These are phyloP conservation scores for Botia almorhae DNA, from an alignment of 2,797 vertebrate genomes.

Conservation along the genomic window DNA sequence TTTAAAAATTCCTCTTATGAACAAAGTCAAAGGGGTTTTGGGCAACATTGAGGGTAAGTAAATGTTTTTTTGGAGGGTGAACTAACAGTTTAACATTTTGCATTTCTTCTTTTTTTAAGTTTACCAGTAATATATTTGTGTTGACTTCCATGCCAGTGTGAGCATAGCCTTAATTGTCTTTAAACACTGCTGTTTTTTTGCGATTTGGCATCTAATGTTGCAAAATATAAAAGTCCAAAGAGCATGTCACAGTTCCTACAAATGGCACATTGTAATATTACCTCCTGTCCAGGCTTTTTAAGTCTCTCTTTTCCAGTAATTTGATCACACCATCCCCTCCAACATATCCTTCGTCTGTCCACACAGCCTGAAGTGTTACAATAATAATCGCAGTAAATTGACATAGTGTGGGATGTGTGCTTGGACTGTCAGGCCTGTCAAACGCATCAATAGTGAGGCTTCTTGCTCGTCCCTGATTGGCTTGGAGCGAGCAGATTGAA, in stretches of 20 bases:
- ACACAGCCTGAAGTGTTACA: conserved; percentile 57
- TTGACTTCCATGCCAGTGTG: too few relatives aligned
- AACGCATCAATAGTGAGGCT: conserved; percentile 62
- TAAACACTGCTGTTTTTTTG: background rate
- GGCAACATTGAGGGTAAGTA: background rate
- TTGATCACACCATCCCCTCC: conserved; percentile 29
- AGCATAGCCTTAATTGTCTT: background rate
- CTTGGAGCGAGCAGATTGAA: background rate
- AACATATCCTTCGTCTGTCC: conserved; percentile 41
- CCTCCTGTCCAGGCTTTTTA: conserved; percentile 33
- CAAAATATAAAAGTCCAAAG: conserved; percentile 30
- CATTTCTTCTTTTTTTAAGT: background rate
- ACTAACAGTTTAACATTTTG: background rate
- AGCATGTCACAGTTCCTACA: conserved; percentile 8
- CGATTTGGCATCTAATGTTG: conserved; percentile 7
- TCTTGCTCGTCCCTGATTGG: conserved; percentile 34
- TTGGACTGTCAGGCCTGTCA: conserved; percentile 38
- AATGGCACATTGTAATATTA: conserved; percentile 30
- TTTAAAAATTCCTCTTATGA: too few relatives aligned
- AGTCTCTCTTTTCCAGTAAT: conserved; percentile 39
- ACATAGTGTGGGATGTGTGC: conserved; percentile 52
- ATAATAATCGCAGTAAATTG: conserved; percentile 62
- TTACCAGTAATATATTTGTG: background rate
- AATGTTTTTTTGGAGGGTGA: background rate
- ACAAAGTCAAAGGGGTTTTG: background rate